Conservation (phyloP, 2,797 vertebrate genomes). For the Enteromius mattozi region DNA sequence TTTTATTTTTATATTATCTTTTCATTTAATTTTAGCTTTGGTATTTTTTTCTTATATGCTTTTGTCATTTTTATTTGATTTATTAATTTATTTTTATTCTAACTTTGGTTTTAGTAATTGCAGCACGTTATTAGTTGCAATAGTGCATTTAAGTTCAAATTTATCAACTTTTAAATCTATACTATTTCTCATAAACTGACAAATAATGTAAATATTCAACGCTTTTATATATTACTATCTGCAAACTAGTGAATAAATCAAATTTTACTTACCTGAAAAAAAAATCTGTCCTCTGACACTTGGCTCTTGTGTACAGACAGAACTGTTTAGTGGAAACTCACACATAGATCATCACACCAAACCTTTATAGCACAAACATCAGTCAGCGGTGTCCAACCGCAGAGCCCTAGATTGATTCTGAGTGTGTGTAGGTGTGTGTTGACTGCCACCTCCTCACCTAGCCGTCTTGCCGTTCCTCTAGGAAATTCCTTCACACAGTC, state of each 20-base stretch:
- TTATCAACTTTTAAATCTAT: background rate
- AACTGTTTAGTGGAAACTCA: background rate
- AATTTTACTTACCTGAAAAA: background rate
- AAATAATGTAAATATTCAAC: background rate
- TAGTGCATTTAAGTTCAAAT: background rate
- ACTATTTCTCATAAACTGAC: background rate
- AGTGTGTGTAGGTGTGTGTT: constrained; percentile 1
- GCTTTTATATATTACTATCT: background rate
- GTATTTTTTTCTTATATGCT: background rate
- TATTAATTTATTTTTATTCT: background rate
- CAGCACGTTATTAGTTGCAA: too few relatives aligned
- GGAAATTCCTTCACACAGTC: constrained; percentile 20
- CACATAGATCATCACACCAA: background rate
- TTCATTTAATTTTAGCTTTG: background rate
- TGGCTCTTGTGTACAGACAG: background rate
- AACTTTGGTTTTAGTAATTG: background rate
- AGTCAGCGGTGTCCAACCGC: background rate
- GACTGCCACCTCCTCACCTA: background rate
- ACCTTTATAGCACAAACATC: background rate
- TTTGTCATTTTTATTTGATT: background rate
- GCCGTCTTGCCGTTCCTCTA: background rate
- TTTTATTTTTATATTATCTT: background rate
- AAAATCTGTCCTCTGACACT: too few relatives aligned
- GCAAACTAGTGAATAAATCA: background rate
- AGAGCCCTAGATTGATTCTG: background rate